Evolutionary conservation across 2,797 vertebrate genomes (phyloP), one percentile per base, ranked within the genome.

Genomic region (Sylvilagus floridanus): DNA sequence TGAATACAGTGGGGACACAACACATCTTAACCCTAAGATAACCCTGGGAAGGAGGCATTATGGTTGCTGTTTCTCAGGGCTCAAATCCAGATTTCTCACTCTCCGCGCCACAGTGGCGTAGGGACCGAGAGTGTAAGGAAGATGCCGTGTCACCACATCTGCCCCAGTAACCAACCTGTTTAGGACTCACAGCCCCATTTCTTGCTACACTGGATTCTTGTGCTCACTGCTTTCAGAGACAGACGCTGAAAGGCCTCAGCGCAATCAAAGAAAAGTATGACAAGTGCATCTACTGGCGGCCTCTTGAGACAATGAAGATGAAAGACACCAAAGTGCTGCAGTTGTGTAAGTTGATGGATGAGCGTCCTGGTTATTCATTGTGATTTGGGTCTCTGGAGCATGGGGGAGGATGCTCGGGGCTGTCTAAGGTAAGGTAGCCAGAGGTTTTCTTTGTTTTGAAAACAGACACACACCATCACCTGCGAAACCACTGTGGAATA

Each of bases 381-480:
- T 37, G 54, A 86, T 54, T 35, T 78, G 4, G 16, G 65, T 88
- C 63, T 52, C 82, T 69, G 11, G 26, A 57, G 4, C 4, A 16
- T 57, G 54, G 0, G n/a, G 16, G 50, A n/a, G 24, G 57, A 90
- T 68, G 22, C 21, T 50, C 54, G 69, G 90, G 32, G 35, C 83
- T 86, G n/a, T 19, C 78, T 75, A 77, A 92, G 60, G 83, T 75
- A 57, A 85, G 19, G 17, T 72, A 50, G 77, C 17, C 26, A 94
- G 37, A 72, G 42, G 19, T 32, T 91, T 95, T 79, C 28, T 95
- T 91, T 90, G 22, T 91, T 84, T 93, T 76, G 37, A 66, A 84
- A 90, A 86, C 50, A 73, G 54, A 69, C 35, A 77, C 4, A 17
- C 52, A 66, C 24, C 13, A 60, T 50, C 32, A 91, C 60, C 62